A percentile compares a stretch with the other conserved stretches of the same genome.
phyloP scores from a whole-genome alignment of 2,888 invertebrate genomes.

The Conus canariensis region DNA sequence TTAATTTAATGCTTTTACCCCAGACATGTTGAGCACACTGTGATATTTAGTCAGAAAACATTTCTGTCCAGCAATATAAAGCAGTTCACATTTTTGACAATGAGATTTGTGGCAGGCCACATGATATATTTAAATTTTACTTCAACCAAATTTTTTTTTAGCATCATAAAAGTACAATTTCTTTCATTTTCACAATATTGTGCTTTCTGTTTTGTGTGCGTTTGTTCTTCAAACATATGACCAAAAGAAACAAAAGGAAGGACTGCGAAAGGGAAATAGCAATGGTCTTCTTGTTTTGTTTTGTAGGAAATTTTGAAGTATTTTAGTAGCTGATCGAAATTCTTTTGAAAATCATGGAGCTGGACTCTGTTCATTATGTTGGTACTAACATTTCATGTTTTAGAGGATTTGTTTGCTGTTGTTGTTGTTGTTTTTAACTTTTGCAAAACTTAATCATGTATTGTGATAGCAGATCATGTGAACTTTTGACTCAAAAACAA shows the following conservation, averaged over 20 bases:
- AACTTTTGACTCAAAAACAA: not conserved
- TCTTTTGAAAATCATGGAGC: not conserved
- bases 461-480: not conserved
- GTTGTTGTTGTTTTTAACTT: not conserved
- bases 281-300: no score
- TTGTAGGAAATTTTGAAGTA: no score
- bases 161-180: not conserved
- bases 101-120: slow-evolving; percentile 21
- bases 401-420: not conserved
- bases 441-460: not conserved
- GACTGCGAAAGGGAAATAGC: no score
- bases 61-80: not conserved
- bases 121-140: not conserved
- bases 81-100: not conserved
- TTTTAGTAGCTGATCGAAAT: no score
- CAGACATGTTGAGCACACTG: no score
- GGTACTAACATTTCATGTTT: not conserved
- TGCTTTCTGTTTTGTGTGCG: not conserved
- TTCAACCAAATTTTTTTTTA: not conserved
- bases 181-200: not conserved
- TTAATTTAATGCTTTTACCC: no score
- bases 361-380: not conserved
- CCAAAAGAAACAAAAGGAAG: no score
- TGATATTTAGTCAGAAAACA: not conserved
- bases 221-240: not conserved